Evolutionary conservation across 1,140 invertebrate genomes (phyloP).

Genomic region (Vanessa tameamea): DNA sequence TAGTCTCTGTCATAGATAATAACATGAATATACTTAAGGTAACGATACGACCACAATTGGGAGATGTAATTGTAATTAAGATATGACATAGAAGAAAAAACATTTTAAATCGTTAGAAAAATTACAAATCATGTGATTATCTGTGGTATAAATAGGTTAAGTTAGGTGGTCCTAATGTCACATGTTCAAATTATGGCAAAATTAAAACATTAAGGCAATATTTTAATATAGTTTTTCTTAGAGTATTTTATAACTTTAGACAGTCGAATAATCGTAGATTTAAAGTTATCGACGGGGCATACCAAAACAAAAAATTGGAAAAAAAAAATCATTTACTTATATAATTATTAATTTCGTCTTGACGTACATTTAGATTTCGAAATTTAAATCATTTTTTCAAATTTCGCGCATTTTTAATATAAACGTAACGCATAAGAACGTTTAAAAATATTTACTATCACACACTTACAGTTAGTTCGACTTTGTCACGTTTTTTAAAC

Average conservation of each 20-base stretch:
- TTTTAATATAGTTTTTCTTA: background rate
- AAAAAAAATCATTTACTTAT: background rate
- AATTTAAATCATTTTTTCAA: constrained; percentile 2
- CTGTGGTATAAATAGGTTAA: constrained; percentile 2
- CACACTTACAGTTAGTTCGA: too few relatives aligned
- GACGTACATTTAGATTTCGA: background rate
- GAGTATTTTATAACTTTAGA: background rate
- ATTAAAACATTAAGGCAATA: background rate
- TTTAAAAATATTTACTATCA: too few relatives aligned
- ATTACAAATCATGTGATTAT: background rate
- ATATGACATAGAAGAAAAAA: background rate
- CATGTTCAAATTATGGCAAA: background rate
- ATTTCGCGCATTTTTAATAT: background rate
- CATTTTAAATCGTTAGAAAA: background rate
- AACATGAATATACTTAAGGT: background rate
- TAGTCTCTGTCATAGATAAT: constrained; percentile 11
- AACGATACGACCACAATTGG: too few relatives aligned
- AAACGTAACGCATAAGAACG: too few relatives aligned
- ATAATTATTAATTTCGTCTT: background rate
- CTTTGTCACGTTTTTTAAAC: too few relatives aligned
- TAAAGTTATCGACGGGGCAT: background rate
- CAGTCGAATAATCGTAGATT: background rate
- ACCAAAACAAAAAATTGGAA: background rate
- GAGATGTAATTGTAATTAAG: background rate
- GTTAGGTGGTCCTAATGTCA: background rate